Percentiles rank a stretch among this genome's conserved stretches.
phyloP scores from a whole-genome alignment of 1,140 invertebrate species.

The Drosophila neocordata region DNA sequence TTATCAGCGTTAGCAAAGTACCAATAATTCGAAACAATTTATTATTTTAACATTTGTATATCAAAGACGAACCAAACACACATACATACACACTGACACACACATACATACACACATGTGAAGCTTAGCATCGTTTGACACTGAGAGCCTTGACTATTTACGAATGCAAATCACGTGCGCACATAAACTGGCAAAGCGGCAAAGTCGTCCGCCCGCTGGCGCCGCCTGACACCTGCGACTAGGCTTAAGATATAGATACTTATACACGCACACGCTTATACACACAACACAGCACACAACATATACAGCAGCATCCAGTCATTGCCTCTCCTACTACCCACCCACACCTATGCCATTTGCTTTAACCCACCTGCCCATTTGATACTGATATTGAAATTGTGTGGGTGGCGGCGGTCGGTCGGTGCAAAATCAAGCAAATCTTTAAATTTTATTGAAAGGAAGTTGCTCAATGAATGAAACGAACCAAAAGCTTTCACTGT shows the following conservation, averaged over 20 bases:
- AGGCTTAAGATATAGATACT: conserved; percentile 51
- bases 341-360: too few relatives aligned
- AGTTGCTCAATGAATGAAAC: conserved; percentile 44
- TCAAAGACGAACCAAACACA: conserved; percentile 26
- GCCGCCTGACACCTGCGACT: conserved; percentile 31
- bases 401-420: conserved; percentile 11
- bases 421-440: conserved; percentile 39
- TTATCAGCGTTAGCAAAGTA: conserved; percentile 73
- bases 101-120: conserved; percentile 9
- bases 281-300: background rate
- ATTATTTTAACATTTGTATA: conserved; percentile 80
- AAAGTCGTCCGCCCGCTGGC: conserved; percentile 43
- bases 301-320: conserved; percentile 1
- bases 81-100: conserved; percentile 31
- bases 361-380: conserved; percentile 22
- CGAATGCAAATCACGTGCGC: conserved; percentile 78
- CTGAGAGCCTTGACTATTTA: conserved; percentile 47
- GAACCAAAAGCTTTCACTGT: conserved; percentile 63
- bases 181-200: conserved; percentile 64
- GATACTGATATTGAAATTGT: conserved; percentile 54
- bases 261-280: conserved; percentile 25
- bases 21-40: conserved; percentile 80
- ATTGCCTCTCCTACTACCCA: conserved; percentile 2
- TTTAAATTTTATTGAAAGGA: conserved; percentile 68
- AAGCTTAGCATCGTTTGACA: conserved; percentile 10